Base-by-base conservation (phyloP, 1,140 invertebrate species). In the Helicoverpa zea region DNA sequence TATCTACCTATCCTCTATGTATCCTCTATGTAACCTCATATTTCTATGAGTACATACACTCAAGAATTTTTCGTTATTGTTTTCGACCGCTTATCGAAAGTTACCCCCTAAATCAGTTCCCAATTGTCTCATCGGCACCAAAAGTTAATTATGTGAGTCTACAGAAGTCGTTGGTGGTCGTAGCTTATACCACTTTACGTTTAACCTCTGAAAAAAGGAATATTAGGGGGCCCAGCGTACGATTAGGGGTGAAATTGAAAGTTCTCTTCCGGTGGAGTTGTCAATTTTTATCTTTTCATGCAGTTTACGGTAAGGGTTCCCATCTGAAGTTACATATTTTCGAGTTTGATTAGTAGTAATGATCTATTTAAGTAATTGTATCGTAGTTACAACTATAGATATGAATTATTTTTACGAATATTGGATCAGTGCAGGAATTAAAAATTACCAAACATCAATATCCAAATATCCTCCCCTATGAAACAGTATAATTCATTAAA, bases 41-140 rank as follows among this genome's bases (percentile, higher is more conserved):
- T n/a, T 14, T 76, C 64, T 76, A 64, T 59, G 35, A 7, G 23
- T 23, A 23, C 23, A 23, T 23, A 7, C 35, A 47, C 23, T 47
- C 16, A n/a, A 30, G 16, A 61, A 64, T 56, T 59, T 61, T 73
- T 78, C 83, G 81, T 86, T 88, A 87, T 88, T 87, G 79, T 82
- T 82, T 77, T 74, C 76, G 78, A 70, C 54, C 77, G n/a, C 52
- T 81, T 79, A 75, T 83, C 56, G 79, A 70, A 29, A 47, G 76
- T 23, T 30, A 84, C 80, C 82, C 83, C 83, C 79, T 86, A 86
- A 89, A 86, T 87, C 85, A 86, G 82, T 79, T 64, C 74, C 76
- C 87, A 86, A 88, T 86, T 84, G 84, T 86, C 83, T 86, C 79
- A 87, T 85, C 86, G 80, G 81, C 81, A 77, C 81, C 84, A 49